Percentiles rank a stretch among this genome's conserved stretches.
These are phyloP conservation scores for Potorous gilbertii DNA, from an alignment of 2,797 vertebrate species.

Conservation along the genomic window DNA sequence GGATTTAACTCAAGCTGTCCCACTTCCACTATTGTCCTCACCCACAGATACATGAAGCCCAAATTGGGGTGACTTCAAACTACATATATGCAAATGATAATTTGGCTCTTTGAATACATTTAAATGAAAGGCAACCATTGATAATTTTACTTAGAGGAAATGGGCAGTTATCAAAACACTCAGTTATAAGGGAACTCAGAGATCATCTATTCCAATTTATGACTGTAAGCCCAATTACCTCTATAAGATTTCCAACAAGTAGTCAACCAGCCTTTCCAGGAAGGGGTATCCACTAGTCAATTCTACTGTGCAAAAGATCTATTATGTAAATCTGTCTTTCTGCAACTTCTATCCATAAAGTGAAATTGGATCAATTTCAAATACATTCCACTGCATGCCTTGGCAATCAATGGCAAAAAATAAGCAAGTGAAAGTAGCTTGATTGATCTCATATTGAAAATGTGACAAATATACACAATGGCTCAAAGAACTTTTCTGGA, in stretches of 20 bases:
- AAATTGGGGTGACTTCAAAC: background rate
- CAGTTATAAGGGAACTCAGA: background rate
- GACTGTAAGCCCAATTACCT: background rate
- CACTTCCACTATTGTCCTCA: background rate
- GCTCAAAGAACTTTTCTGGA: background rate
- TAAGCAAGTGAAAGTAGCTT: background rate
- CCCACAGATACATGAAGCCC: background rate
- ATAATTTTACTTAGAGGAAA: background rate
- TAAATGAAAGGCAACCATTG: background rate
- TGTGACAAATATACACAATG: background rate
- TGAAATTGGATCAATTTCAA: background rate
- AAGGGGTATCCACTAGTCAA: background rate
- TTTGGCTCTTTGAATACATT: background rate
- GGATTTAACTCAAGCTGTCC: background rate
- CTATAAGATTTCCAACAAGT: background rate
- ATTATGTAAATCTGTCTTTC: background rate
- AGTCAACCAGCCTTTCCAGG: background rate
- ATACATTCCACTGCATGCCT: background rate
- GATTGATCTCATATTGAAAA: background rate
- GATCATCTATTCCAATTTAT: background rate
- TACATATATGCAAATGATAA: background rate
- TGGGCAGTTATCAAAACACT: background rate
- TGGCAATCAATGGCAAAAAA: background rate
- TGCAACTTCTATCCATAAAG: background rate
- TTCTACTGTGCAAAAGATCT: background rate